Evolutionary conservation across 37 sponge, comb jelly and placozoan species (phyloP).

Genomic region (Agelas oroides): DNA sequence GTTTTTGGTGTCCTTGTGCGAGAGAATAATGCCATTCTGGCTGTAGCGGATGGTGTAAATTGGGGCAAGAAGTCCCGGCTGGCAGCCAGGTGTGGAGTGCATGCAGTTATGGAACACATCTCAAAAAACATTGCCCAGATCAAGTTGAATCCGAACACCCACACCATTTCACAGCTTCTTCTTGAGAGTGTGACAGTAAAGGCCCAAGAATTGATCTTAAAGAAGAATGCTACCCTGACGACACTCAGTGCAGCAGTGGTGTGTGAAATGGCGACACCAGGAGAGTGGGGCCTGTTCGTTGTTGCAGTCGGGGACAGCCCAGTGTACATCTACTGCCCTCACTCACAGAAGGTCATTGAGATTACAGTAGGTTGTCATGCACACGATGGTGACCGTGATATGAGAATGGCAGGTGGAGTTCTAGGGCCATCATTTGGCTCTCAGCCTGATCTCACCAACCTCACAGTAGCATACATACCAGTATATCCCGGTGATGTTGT

Average conservation of each 20-base stretch:
- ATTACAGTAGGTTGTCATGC: constrained; percentile 61
- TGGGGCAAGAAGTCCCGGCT: constrained; percentile 86
- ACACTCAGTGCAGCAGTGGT: constrained; percentile 83
- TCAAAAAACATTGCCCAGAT: constrained; percentile 3
- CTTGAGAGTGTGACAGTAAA: constrained; percentile 51
- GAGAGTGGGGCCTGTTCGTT: constrained; percentile 75
- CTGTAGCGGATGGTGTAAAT: constrained; percentile 81
- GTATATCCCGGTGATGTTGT: constrained; percentile 79
- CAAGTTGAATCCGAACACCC: constrained; percentile 6
- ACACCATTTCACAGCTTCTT: constrained; percentile 43
- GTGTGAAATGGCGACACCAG: constrained; percentile 59
- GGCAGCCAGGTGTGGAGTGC: constrained; percentile 84
- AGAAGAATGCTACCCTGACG: constrained; percentile 82
- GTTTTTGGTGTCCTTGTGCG: constrained; percentile 71
- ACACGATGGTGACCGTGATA: constrained; percentile 52
- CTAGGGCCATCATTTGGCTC: constrained; percentile 83
- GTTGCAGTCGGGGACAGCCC: constrained; percentile 89
- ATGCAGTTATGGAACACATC: constrained; percentile 72
- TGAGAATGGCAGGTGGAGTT: constrained; percentile 71
- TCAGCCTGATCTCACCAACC: constrained; percentile 80
- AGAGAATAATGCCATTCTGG: constrained; percentile 68
- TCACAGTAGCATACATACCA: constrained; percentile 59
- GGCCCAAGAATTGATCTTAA: constrained; percentile 82
- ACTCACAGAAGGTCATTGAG: constrained; percentile 51
- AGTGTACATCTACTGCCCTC: constrained; percentile 79